Evolutionary conservation across 1,140 invertebrate species (phyloP).

Genomic region (Heliconius nattereri): DNA sequence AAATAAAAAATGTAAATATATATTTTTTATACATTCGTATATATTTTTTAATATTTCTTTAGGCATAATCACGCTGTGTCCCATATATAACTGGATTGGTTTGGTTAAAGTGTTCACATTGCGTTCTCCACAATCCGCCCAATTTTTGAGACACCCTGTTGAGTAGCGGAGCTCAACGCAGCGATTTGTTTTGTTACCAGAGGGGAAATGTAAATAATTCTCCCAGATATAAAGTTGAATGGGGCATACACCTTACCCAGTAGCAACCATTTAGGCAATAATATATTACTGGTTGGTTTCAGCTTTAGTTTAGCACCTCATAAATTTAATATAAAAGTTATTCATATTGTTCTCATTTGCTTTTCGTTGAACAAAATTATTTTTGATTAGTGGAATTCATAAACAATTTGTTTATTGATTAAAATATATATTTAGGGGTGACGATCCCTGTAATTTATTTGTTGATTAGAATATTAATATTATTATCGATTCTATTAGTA

Average conservation of each 20-base stretch:
- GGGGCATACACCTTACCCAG: constrained; percentile 21
- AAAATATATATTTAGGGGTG: background rate
- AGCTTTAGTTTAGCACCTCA: constrained; percentile 42
- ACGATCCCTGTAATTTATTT: background rate
- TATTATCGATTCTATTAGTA: background rate
- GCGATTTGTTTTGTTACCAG: background rate
- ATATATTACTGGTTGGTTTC: constrained; percentile 38
- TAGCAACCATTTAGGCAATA: constrained; percentile 39
- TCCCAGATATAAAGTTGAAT: background rate
- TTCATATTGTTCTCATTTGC: constrained; percentile 33
- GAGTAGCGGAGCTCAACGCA: background rate
- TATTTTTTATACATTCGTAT: background rate
- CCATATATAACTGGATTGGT: too few species aligned
- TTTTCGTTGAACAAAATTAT: constrained; percentile 24
- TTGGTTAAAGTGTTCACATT: background rate
- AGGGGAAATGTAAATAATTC: background rate
- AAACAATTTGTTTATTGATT: constrained; percentile 13
- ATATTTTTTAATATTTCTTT: background rate
- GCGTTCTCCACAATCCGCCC: background rate
- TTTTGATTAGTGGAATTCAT: constrained; percentile 29
- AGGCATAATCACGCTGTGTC: too few species aligned
- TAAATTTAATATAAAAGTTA: constrained; percentile 38
- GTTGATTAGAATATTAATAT: background rate
- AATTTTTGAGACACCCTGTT: background rate
- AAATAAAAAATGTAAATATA: background rate